phyloP scores from a whole-genome alignment of 2,113 vertebrate genomes.

The Penelope pileata region DNA sequence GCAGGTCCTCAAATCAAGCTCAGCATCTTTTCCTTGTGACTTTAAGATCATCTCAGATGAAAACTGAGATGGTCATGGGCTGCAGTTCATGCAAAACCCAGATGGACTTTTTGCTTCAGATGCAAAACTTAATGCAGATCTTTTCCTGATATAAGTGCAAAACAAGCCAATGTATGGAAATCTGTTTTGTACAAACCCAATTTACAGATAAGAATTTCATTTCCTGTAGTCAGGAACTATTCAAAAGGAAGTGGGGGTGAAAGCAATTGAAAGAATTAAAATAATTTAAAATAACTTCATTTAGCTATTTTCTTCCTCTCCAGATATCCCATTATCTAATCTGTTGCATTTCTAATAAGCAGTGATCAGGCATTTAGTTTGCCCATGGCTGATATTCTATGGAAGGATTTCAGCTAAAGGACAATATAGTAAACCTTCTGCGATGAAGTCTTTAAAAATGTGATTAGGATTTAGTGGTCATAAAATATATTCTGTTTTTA shows the following conservation, averaged over 20 bases:
- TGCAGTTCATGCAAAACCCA: background rate
- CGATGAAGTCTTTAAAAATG: background rate
- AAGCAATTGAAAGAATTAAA: slow-evolving; percentile 51
- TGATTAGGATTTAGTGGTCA: background rate
- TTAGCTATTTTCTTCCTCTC: slow-evolving; percentile 24
- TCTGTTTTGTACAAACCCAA: slow-evolving; percentile 12
- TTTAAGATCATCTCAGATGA: background rate
- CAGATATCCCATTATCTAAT: slow-evolving; percentile 5
- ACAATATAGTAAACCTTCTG: background rate
- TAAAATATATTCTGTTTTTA: background rate
- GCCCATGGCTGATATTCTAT: background rate
- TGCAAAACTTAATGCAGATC: background rate
- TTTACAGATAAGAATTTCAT: slow-evolving; percentile 64
- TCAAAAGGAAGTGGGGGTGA: slow-evolving; percentile 10
- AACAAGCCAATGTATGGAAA: slow-evolving; percentile 12
- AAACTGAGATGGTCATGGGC: background rate
- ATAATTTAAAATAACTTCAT: slow-evolving; percentile 21
- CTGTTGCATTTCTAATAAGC: slow-evolving; percentile 27
- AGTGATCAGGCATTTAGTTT: background rate
- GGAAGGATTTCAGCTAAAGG: background rate
- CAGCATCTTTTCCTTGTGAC: background rate
- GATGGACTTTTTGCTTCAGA: background rate
- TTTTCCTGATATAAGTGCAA: slow-evolving; percentile 17
- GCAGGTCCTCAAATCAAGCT: background rate
- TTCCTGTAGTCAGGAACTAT: slow-evolving; percentile 33